Evolutionary conservation across 2,797 vertebrate genomes (phyloP).

Genomic region (Mormyrus proboscirostris): DNA sequence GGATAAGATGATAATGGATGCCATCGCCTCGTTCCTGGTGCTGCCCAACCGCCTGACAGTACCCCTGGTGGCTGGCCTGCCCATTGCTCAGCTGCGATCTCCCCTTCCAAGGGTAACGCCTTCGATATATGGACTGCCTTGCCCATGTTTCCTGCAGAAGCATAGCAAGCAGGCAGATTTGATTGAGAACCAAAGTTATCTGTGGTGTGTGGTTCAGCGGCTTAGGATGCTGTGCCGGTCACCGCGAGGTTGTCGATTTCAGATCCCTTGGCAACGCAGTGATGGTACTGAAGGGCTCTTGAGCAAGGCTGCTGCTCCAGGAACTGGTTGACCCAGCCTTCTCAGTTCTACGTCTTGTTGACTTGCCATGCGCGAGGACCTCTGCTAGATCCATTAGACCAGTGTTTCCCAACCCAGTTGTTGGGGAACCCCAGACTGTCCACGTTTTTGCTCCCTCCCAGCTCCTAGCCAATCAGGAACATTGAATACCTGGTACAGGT

Average conservation of each 20-base stretch:
- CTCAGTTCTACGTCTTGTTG: not conserved
- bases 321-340: not conserved
- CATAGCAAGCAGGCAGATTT: not conserved
- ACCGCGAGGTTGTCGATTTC: not conserved
- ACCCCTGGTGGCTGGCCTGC: slow-evolving; percentile 80
- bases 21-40: slow-evolving; percentile 83
- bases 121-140: slow-evolving; percentile 27
- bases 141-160: slow-evolving; percentile 19
- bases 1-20: slow-evolving; percentile 92
- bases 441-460: not conserved
- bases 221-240: not conserved
- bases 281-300: not conserved
- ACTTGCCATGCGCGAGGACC: not conserved
- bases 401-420: not conserved
- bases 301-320: not conserved
- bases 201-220: not conserved
- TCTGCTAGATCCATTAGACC: not conserved
- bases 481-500: not conserved
- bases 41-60: slow-evolving; percentile 87
- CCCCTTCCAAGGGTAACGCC: slow-evolving; percentile 83
- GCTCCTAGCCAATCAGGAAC: not conserved
- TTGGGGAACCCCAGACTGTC: not conserved
- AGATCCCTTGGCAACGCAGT: not conserved
- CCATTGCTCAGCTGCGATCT: slow-evolving; percentile 80
- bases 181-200: slow-evolving; percentile 10